These are phyloP conservation scores for Malthinus flaveolus DNA, from an alignment of 2,888 invertebrate species.

Conservation along the genomic window DNA sequence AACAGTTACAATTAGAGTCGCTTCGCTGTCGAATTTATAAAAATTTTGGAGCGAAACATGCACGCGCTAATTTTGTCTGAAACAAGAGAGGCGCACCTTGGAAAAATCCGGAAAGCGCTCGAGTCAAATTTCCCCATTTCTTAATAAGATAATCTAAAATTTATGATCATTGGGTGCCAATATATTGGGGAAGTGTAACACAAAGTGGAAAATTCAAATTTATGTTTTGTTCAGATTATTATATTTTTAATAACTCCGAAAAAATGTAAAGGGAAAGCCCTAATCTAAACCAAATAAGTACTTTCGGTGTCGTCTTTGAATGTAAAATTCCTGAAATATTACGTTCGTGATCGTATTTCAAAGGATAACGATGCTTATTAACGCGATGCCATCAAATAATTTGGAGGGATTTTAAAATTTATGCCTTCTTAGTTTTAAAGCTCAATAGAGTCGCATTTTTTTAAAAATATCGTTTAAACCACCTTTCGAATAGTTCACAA, in stretches of 20 bases:
- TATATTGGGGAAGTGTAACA: slow-evolving; percentile 18
- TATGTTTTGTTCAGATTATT: slow-evolving; percentile 24
- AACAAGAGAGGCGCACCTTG: no score
- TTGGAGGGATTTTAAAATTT: neutral
- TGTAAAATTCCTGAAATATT: slow-evolving; percentile 20
- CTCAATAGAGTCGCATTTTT: no score
- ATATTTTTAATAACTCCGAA: slow-evolving; percentile 24
- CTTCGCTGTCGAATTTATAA: no score
- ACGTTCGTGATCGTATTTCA: slow-evolving; percentile 20
- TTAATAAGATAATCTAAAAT: slow-evolving; percentile 9
- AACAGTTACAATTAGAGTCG: no score
- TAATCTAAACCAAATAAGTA: slow-evolving; percentile 15
- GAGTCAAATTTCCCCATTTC: no score
- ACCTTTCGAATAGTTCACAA: no score
- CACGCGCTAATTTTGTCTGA: no score
- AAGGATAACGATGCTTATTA: slow-evolving; percentile 22
- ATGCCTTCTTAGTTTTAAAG: no score
- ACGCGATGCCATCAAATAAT: neutral
- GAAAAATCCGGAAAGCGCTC: no score
- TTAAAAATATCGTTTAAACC: no score
- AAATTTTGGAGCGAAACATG: no score
- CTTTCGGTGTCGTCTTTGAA: slow-evolving; percentile 5
- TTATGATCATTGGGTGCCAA: slow-evolving; percentile 23
- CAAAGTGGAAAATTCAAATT: slow-evolving; percentile 27
- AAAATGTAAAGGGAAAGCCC: slow-evolving; percentile 14